Evolutionary conservation across 2,797 vertebrate genomes (phyloP).

Genomic region (Lithobates pipiens): DNA sequence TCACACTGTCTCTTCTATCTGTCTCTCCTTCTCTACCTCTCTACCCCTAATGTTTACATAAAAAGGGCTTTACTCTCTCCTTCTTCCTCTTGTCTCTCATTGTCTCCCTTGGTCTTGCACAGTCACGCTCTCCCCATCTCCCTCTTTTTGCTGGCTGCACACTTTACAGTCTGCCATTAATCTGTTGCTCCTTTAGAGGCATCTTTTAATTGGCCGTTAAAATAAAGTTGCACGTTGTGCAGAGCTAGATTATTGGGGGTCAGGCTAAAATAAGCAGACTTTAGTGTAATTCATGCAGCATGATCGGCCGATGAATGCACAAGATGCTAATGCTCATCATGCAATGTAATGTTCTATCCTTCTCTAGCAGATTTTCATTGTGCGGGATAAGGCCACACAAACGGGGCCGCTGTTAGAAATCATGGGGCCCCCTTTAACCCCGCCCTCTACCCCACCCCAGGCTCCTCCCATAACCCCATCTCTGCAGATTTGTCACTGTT

Average conservation of each 20-base stretch:
- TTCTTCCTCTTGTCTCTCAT: constrained; percentile 34
- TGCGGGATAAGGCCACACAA: constrained; percentile 1
- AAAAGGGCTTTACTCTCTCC: constrained; percentile 59
- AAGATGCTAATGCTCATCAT: neutral
- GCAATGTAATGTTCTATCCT: neutral
- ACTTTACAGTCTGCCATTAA: neutral
- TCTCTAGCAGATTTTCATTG: constrained; percentile 5
- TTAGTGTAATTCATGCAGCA: neutral
- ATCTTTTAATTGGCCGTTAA: neutral
- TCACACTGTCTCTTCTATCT: constrained; percentile 41
- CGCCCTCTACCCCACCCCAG: no score
- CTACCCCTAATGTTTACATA: constrained; percentile 61
- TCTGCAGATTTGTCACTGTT: no score
- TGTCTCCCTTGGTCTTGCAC: constrained; percentile 10
- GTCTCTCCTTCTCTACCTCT: constrained; percentile 61
- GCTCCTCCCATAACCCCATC: no score
- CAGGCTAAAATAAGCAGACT: neutral
- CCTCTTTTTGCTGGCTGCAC: constrained; percentile 34
- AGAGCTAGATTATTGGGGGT: neutral
- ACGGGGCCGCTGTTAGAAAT: neutral
- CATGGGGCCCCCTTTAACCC: no score
- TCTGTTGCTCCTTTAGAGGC: neutral
- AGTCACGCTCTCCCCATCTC: neutral
- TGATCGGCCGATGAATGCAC: neutral
- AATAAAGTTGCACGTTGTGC: neutral